Evolutionary conservation across 2,113 vertebrate species (phyloP), one percentile per base, ranked within the genome.

Genomic region (Rhegmatorhina hoffmannsi): DNA sequence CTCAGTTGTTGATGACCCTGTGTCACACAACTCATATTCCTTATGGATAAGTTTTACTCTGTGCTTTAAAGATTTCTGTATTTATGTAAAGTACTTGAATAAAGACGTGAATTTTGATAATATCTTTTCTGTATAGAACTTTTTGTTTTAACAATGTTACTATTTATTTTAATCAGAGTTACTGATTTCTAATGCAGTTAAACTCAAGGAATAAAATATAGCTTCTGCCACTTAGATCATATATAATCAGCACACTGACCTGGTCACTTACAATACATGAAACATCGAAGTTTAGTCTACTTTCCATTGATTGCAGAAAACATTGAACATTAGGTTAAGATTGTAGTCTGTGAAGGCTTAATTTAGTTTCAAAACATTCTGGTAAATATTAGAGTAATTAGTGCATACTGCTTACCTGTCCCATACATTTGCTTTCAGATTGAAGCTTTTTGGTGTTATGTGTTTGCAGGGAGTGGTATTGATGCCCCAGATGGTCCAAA

Each of bases 391-490:
- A 73, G 28, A 84, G 53, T 77, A 73, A 46, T 63, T 66, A 55
- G 23, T 38, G 29, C 84, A 34, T 33, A 67, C 17, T 73, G 53
- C n/a, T 60, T 68, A 46, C 38, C 38, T 81, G 31, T 50, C 11
- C 31, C 50, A 29, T 50, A 17, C 25, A 44, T 17, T 84, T 77
- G 7, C 60, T 89, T 74, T 89, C 72, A 59, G 13, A 58, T 58
- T 84, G 70, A 85, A 76, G 21, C 25, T 33, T 90, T 76, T 58
- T 87, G 53, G 9, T 92, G 53, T 84, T 14, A 31, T 3, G 23
- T 47, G 15, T 62, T 55, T 28, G 4, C 34, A 97, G 97, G 91
- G 40, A 97, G 94, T 77, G 89, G 92, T 59, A 96, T 97, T 88
- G 97, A 94, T 4, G 29, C 89, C 12, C 92, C 80, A 4, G 95